Base-by-base conservation (phyloP, 2,888 invertebrate genomes). In the Dryocosmus kuriphilus region DNA sequence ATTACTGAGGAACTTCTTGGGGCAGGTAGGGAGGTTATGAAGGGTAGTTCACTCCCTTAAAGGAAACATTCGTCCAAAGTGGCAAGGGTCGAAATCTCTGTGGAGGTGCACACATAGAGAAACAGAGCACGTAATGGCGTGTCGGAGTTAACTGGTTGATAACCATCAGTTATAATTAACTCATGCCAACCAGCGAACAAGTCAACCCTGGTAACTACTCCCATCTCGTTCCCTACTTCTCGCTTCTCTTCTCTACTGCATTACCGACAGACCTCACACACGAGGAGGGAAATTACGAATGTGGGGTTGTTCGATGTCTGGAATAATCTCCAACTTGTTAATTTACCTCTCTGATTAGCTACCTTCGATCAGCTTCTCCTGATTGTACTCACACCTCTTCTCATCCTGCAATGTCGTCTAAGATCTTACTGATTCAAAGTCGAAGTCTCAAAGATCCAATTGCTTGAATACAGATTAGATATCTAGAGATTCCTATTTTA, bases 91-190 rank as follows among this genome's bases (percentile, higher is more conserved):
- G 85, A 80, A 79, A 85, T 82, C 83, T 81, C 80, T 75, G 76
- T 77, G 74, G 74, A 80, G 75, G 79, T 81, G 81, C 79, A 82
- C 79, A 82, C 79, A 80, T 79, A 79, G 79, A 80, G 81, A 81
- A 81, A 82, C 79, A 79, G 81, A 82, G 90, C 89, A 90, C 90
- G 90, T 91, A 91, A 91, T 91, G 90, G 91, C 90, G 90, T 90
- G 91, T 90, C 90, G 89, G 90, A 91, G 90, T 91, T 91, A 91
- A 91, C 90, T 88, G 89, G 90, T 89, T 91, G 91, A 91, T 91
- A 91, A 91, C 89, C 90, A 91, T 91, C 91, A 90, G 90, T 90
- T 91, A 91, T 91, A 91, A 91, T 91, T 91, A 91, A 91, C 91
- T 91, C 89, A 88, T 89, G 88, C 88, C 89, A 90, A 90, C 89